phyloP scores from a whole-genome alignment of 2,797 vertebrate genomes.

The Eupleurogrammus muticus region DNA sequence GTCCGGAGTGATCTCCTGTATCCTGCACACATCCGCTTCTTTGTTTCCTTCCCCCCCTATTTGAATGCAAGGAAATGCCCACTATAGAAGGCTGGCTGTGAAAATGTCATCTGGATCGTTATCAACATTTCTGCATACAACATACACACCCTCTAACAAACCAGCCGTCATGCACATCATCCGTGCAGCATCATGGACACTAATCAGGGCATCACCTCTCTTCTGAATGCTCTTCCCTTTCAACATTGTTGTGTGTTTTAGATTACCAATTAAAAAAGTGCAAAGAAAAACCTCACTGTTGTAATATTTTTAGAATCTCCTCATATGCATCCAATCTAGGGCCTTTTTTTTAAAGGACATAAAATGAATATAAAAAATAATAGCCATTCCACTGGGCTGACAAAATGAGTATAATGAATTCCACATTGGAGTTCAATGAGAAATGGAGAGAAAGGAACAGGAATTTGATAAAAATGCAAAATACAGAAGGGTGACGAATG shows the following conservation, averaged over 20 bases:
- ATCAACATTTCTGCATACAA: slow-evolving; percentile 57
- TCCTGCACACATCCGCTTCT: slow-evolving; percentile 73
- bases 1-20: slow-evolving; percentile 66
- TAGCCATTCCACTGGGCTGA: too few relatives aligned
- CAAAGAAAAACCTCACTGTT: not conserved
- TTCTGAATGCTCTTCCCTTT: not conserved
- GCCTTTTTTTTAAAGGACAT: not conserved
- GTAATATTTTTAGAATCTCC: not conserved
- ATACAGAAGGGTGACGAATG: too few relatives aligned
- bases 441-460: too few relatives aligned
- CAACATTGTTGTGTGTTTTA: not conserved
- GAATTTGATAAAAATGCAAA: too few relatives aligned
- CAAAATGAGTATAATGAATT: too few relatives aligned
- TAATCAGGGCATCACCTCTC: not conserved
- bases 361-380: too few relatives aligned
- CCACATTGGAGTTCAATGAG: too few relatives aligned
- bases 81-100: slow-evolving; percentile 64
- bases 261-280: not conserved
- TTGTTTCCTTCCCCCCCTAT: slow-evolving; percentile 76
- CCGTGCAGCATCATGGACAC: slow-evolving; percentile 4
- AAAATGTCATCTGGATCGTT: slow-evolving; percentile 74
- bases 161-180: slow-evolving; percentile 19
- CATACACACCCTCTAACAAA: slow-evolving; percentile 34
- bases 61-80: slow-evolving; percentile 85
- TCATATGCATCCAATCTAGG: too few relatives aligned